Percentiles rank a stretch among this genome's conserved stretches.
Evolutionary conservation across 2,113 vertebrate genomes (phyloP).

Genomic region (Phylloscopus whistleri): DNA sequence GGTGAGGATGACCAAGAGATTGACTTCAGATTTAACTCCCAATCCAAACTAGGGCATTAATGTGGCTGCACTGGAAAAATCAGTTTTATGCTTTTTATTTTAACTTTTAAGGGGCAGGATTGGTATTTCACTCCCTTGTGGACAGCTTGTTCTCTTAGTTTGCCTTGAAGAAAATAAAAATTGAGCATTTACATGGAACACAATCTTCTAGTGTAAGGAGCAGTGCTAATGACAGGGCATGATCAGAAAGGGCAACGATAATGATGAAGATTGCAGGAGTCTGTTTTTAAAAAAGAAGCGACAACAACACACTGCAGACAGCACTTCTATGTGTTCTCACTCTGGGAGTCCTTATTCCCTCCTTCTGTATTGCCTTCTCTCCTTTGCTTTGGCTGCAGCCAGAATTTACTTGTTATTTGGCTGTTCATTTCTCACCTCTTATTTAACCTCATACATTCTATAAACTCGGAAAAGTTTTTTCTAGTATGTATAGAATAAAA

Average conservation of each 20-base stretch:
- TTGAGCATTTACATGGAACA: rapidly evolving
- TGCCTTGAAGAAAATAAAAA: neutral
- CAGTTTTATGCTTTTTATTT: neutral
- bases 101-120: neutral
- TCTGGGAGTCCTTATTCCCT: neutral
- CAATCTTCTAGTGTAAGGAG: neutral
- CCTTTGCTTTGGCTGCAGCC: neutral
- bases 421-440: neutral
- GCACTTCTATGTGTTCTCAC: neutral
- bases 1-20: neutral
- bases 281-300: neutral
- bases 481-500: neutral
- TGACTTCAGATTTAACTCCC: neutral
- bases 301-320: neutral
- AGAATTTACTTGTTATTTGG: neutral
- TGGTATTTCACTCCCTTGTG: neutral
- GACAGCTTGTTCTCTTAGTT: neutral
- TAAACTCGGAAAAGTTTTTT: neutral
- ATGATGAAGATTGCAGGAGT: neutral
- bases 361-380: neutral
- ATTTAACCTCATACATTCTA: neutral
- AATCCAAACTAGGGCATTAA: neutral
- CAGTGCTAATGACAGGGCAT: neutral
- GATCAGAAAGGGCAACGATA: neutral
- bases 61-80: neutral